Evolutionary conservation across 2,888 invertebrate species (phyloP).

Genomic region (Ornithoptera priamus): DNA sequence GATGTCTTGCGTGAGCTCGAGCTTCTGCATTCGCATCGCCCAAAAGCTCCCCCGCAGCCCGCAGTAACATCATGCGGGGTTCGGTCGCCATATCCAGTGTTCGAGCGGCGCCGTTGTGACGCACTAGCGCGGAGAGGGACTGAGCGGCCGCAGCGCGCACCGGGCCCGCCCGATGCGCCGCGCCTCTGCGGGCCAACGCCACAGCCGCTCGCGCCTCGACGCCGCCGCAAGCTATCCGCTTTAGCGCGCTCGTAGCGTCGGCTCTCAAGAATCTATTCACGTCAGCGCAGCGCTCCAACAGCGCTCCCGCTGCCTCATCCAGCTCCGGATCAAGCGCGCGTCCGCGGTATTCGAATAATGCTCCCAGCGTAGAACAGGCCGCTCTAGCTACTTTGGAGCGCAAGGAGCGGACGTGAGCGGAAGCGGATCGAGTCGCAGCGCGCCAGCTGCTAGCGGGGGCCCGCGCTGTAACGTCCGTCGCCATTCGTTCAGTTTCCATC

Average conservation of each 20-base stretch:
- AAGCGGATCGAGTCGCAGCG: slow-evolving; percentile 84
- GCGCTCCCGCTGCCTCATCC: slow-evolving; percentile 89
- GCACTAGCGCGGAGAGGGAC: slow-evolving; percentile 86
- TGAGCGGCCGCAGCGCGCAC: slow-evolving; percentile 92
- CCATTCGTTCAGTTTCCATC: slow-evolving; percentile 83
- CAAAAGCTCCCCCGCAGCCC: slow-evolving; percentile 89
- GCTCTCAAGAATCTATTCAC: slow-evolving; percentile 95
- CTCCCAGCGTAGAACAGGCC: slow-evolving; percentile 90
- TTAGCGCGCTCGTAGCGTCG: slow-evolving; percentile 91
- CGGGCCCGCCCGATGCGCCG: slow-evolving; percentile 90
- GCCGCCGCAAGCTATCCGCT: slow-evolving; percentile 88
- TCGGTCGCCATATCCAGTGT: slow-evolving; percentile 87
- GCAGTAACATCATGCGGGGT: slow-evolving; percentile 87
- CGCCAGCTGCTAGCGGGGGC: slow-evolving; percentile 85
- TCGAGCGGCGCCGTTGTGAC: slow-evolving; percentile 86
- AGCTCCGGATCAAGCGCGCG: slow-evolving; percentile 85
- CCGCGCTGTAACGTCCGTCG: slow-evolving; percentile 83
- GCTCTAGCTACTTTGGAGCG: slow-evolving; percentile 95
- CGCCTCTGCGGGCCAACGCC: slow-evolving; percentile 85
- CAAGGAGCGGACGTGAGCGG: slow-evolving; percentile 91
- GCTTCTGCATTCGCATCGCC: slow-evolving; percentile 93
- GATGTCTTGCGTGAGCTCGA: slow-evolving; percentile 87
- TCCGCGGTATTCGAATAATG: slow-evolving; percentile 85
- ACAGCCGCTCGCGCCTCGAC: slow-evolving; percentile 84
- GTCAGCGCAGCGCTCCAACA: slow-evolving; percentile 94